phyloP scores from a whole-genome alignment of 1,140 invertebrate species.

The Plodia interpunctella region DNA sequence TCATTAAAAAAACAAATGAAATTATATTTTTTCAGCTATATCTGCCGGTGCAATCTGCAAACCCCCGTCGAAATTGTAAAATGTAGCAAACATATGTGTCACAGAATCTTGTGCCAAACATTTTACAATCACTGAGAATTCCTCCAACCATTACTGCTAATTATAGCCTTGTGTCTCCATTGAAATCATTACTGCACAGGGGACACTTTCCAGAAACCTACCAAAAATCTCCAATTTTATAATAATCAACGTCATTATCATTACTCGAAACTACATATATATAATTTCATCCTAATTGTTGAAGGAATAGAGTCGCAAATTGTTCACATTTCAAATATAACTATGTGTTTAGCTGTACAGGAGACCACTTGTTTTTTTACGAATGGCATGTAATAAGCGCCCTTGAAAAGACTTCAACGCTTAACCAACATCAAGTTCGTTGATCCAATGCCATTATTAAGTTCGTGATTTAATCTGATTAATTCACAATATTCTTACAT shows the following conservation, averaged over 20 bases:
- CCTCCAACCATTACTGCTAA: slow-evolving; percentile 44
- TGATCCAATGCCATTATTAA: slow-evolving; percentile 44
- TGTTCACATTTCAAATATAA: neutral
- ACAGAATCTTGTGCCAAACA: slow-evolving; percentile 12
- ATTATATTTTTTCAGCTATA: no score
- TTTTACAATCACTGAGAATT: slow-evolving; percentile 44
- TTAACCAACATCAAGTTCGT: slow-evolving; percentile 57
- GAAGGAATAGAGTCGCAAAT: neutral
- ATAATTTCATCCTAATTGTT: neutral
- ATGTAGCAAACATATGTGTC: neutral
- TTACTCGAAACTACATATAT: neutral
- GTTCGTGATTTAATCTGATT: slow-evolving; percentile 32
- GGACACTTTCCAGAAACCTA: neutral
- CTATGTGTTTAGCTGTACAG: slow-evolving; percentile 7
- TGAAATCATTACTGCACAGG: slow-evolving; percentile 39
- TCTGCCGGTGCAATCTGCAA: no score
- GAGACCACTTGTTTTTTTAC: slow-evolving; percentile 39
- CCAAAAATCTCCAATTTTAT: slow-evolving; percentile 16
- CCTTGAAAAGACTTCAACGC: slow-evolving; percentile 74
- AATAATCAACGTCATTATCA: slow-evolving; percentile 9
- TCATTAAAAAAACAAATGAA: no score
- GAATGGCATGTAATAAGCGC: slow-evolving; percentile 55
- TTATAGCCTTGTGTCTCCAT: slow-evolving; percentile 33
- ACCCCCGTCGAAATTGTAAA: no score
- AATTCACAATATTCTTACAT: slow-evolving; percentile 21